Conservation (phyloP, 2,888 invertebrate genomes). For the Eupeodes luniger region DNA sequence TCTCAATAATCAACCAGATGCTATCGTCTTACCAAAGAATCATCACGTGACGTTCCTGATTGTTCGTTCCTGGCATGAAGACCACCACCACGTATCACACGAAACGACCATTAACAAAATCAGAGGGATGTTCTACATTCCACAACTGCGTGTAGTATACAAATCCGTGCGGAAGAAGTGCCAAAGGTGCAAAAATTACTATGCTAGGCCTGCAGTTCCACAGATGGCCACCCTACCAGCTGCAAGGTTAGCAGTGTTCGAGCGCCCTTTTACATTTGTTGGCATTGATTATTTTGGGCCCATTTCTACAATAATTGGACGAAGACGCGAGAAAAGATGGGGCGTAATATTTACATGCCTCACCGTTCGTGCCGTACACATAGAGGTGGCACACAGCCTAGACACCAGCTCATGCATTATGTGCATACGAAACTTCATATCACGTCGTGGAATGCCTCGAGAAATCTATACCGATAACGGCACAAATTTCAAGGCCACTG, state of each 20-base stretch:
- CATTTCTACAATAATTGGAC: constrained; percentile 60
- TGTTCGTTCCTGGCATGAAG: constrained; percentile 56
- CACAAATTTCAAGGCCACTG: constrained; percentile 61
- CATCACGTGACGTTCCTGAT: constrained; percentile 62
- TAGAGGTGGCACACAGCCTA: constrained; percentile 68
- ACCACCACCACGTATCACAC: constrained; percentile 62
- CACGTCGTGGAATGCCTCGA: constrained; percentile 61
- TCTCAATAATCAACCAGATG: constrained; percentile 42
- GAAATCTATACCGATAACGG: constrained; percentile 5
- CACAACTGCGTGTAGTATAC: constrained; percentile 59
- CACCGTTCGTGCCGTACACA: constrained; percentile 70
- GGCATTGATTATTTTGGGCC: constrained; percentile 76
- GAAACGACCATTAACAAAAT: constrained; percentile 66
- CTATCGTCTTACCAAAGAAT: constrained; percentile 32
- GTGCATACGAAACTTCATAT: constrained; percentile 64
- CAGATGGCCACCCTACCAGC: constrained; percentile 59
- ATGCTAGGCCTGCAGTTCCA: constrained; percentile 42
- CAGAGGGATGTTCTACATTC: constrained; percentile 63
- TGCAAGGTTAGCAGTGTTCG: neutral
- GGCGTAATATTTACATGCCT: constrained; percentile 75
- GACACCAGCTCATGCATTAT: constrained; percentile 71
- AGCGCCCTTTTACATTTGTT: constrained; percentile 70
- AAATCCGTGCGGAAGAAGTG: constrained; percentile 63
- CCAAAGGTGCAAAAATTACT: constrained; percentile 65
- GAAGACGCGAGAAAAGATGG: constrained; percentile 73